Percentiles rank a stretch among this genome's conserved stretches.
These are phyloP conservation scores for Dasypus novemcinctus DNA, from an alignment of 2,113 vertebrate genomes.

Conservation along the genomic window DNA sequence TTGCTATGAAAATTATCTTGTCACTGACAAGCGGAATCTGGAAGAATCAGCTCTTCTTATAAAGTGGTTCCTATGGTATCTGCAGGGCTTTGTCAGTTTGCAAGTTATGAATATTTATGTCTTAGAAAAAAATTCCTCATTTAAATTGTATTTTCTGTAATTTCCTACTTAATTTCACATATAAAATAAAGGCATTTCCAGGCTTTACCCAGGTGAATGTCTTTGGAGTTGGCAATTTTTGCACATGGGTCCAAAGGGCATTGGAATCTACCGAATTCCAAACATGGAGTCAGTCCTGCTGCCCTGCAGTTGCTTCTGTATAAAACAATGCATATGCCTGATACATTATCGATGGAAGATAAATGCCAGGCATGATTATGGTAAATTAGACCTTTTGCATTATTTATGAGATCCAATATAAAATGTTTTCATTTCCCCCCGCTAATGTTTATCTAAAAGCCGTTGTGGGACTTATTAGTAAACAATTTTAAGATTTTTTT, in stretches of 20 bases:
- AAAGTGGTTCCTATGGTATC: conserved; percentile 78
- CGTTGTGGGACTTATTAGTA: conserved; percentile 50
- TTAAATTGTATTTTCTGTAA: conserved; percentile 75
- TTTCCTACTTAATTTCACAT: conserved; percentile 74
- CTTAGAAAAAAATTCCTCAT: conserved; percentile 69
- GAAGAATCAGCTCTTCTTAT: conserved; percentile 77
- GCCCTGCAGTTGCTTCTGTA: neutral
- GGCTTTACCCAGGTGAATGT: conserved; percentile 61
- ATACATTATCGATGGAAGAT: conserved; percentile 51
- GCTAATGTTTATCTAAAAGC: conserved; percentile 50
- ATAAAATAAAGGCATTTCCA: conserved; percentile 71
- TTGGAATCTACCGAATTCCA: conserved; percentile 15
- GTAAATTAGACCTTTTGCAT: conserved; percentile 75
- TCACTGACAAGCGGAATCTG: conserved; percentile 77
- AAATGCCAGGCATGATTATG: conserved; percentile 69
- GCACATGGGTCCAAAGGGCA: conserved; percentile 12
- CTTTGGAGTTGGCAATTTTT: conserved; percentile 55
- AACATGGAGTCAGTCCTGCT: neutral
- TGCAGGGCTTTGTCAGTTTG: conserved; percentile 73
- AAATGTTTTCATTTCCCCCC: conserved; percentile 1
- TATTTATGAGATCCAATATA: conserved; percentile 64
- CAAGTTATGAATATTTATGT: conserved; percentile 79
- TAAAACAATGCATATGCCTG: neutral
- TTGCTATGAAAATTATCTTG: conserved; percentile 79
- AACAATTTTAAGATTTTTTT: conserved; percentile 54